Percentiles rank a stretch among this genome's conserved stretches.
Evolutionary conservation across 2,888 invertebrate species (phyloP).

Genomic region (Ichneumoninae sp.): DNA sequence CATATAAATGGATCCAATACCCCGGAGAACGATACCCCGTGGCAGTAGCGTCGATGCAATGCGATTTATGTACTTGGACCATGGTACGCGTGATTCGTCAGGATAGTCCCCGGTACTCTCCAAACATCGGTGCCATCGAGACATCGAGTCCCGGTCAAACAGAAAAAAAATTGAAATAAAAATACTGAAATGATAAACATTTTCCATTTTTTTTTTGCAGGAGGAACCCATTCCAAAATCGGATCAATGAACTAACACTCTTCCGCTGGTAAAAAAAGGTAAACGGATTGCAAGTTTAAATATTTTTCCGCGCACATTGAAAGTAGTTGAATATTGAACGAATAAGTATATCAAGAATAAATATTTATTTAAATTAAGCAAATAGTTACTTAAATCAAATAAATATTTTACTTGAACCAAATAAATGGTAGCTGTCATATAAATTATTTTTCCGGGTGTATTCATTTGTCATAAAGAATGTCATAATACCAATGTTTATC

Average conservation of each 20-base stretch:
- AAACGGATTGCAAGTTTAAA: not conserved
- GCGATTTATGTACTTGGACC: conserved; percentile 51
- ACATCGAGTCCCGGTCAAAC: not conserved
- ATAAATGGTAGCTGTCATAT: too few relatives aligned
- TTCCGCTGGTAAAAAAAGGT: not conserved
- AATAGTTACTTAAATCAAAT: too few relatives aligned
- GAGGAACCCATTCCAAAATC: not conserved
- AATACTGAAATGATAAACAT: not conserved
- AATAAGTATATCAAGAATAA: not conserved
- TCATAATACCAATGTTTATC: not conserved
- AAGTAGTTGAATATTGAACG: not conserved
- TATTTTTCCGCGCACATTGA: not conserved
- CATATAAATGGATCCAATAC: conserved; percentile 59
- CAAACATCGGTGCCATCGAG: not conserved
- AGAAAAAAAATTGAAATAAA: conserved; percentile 11
- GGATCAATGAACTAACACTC: not conserved
- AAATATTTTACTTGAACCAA: too few relatives aligned
- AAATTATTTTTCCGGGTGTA: not conserved
- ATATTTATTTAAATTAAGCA: too few relatives aligned
- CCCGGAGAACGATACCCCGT: conserved; percentile 45
- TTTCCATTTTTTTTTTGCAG: not conserved
- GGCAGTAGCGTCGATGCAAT: conserved; percentile 49
- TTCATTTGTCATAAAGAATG: not conserved
- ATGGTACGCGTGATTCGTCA: conserved; percentile 54
- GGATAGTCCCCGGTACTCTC: conserved; percentile 20